A percentile compares a stretch with the other conserved stretches of the same genome.
phyloP scores from a whole-genome alignment of 2,888 invertebrate species.

The Spisula solida region DNA sequence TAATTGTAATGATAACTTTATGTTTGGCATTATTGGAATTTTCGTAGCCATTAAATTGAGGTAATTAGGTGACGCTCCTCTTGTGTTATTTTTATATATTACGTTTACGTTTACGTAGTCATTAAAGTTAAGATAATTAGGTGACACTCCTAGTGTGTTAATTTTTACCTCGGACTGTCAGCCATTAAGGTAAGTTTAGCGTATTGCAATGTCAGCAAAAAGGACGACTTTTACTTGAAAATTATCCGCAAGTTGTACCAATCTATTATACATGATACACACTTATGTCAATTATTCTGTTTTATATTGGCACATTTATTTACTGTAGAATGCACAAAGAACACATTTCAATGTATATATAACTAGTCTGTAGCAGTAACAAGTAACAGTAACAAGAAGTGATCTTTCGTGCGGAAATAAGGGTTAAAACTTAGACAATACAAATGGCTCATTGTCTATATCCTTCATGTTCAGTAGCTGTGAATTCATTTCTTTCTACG shows the following conservation, averaged over 20 bases:
- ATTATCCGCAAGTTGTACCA: background rate
- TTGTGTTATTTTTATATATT: too few relatives aligned
- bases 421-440: background rate
- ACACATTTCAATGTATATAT: background rate
- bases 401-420: background rate
- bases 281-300: background rate
- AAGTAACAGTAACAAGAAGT: background rate
- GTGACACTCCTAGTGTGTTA: too few relatives aligned
- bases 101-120: too few relatives aligned
- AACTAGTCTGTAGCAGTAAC: background rate
- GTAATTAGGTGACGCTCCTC: too few relatives aligned
- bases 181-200: too few relatives aligned
- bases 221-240: too few relatives aligned
- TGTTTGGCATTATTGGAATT: too few relatives aligned
- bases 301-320: background rate
- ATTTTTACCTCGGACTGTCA: too few relatives aligned
- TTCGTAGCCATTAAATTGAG: too few relatives aligned
- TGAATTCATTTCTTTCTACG: background rate
- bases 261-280: background rate
- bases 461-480: background rate
- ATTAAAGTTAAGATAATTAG: too few relatives aligned
- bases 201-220: too few relatives aligned
- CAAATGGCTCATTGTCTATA: background rate
- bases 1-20: too few relatives aligned
- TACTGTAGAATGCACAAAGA: background rate